Evolutionary conservation across 2,888 invertebrate species (phyloP).

Genomic region (Orthosia cruda): DNA sequence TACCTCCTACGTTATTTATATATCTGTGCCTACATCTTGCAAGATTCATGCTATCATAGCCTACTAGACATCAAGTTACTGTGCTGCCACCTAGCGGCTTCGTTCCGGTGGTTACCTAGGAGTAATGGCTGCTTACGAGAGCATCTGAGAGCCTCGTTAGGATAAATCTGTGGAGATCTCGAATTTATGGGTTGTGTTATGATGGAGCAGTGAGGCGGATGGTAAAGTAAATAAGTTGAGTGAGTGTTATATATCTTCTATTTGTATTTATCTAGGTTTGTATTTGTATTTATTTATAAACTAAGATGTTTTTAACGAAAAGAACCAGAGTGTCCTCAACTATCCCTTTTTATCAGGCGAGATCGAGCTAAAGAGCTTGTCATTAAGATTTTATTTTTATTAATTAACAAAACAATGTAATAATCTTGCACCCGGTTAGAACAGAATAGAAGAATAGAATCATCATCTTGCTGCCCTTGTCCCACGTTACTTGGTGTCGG

Average conservation of each 20-base stretch:
- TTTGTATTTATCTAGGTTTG: too few relatives aligned
- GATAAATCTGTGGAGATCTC: slow-evolving; percentile 19
- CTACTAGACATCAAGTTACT: slow-evolving; percentile 35
- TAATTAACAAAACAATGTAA: too few relatives aligned
- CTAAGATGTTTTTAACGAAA: background rate
- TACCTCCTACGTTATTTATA: background rate
- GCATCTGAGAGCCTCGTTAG: slow-evolving; percentile 42
- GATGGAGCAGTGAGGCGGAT: background rate
- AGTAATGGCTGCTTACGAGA: slow-evolving; percentile 55
- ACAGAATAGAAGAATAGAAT: too few relatives aligned
- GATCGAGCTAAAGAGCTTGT: too few relatives aligned
- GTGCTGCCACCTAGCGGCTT: slow-evolving; percentile 48
- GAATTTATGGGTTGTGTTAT: slow-evolving; percentile 36
- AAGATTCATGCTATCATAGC: slow-evolving; percentile 25
- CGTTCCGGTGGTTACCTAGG: slow-evolving; percentile 49
- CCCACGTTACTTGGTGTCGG: too few relatives aligned
- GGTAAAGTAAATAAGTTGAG: background rate
- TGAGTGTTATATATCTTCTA: too few relatives aligned
- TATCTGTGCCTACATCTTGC: background rate
- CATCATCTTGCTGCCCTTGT: too few relatives aligned
- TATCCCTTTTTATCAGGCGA: too few relatives aligned
- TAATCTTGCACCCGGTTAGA: too few relatives aligned
- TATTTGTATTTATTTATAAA: too few relatives aligned
- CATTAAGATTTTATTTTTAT: too few relatives aligned
- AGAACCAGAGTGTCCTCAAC: too few relatives aligned